Percentiles rank a stretch among this genome's conserved stretches.
These are phyloP conservation scores for Mus musculus DNA, from an alignment of 2,113 vertebrate species.

Conservation along the genomic window GRCm39 chr4:76485001-76485500, in stretches of 20 bases:
- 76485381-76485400: not conserved
- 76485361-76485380: constrained; percentile 8
- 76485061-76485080: not conserved
- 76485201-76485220: not conserved
- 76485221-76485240: not conserved
- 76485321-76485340: constrained; percentile 55
- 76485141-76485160: not conserved
- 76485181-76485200: not conserved
- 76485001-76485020: not conserved
- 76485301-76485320: constrained; percentile 33
- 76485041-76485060: not conserved
- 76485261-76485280: constrained; percentile 52
- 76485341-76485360: not conserved
- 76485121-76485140: not conserved
- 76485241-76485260: not conserved
- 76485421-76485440: not conserved
- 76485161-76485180: not conserved
- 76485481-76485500: not conserved
- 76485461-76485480: not conserved
- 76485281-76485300: constrained; percentile 27
- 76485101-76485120: not conserved
- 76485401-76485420: not conserved
- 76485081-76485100: not conserved
- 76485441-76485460: not conserved
- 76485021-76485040: not conserved